phyloP scores from a whole-genome alignment of 30 jellyfish, hydroid and myxozoan genomes.

The Aurelia aurita region DNA sequence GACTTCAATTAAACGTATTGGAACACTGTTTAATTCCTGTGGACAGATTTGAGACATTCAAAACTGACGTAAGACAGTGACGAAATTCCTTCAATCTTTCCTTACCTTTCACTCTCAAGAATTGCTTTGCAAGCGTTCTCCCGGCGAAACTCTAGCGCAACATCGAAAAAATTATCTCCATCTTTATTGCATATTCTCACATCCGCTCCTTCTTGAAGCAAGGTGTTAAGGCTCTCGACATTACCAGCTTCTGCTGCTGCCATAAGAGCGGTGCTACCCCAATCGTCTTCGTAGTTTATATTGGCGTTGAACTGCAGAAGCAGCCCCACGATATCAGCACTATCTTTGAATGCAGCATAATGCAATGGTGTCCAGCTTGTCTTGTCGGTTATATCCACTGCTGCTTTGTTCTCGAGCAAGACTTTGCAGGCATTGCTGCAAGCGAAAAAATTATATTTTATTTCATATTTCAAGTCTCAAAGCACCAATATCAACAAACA shows the following conservation, averaged over 20 bases:
- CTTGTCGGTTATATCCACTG: constrained; percentile 11
- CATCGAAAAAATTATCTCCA: constrained; percentile 29
- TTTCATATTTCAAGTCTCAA: no score
- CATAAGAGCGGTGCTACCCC: constrained; percentile 29
- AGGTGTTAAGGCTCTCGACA: background rate
- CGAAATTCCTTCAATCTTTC: background rate
- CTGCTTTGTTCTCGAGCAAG: constrained; percentile 16
- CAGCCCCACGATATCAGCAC: background rate
- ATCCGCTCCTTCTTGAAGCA: constrained; percentile 25
- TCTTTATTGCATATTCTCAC: background rate
- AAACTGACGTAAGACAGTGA: no score
- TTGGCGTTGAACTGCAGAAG: constrained; percentile 15
- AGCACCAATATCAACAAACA: no score
- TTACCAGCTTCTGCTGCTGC: constrained; percentile 36
- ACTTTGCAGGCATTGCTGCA: constrained; percentile 48
- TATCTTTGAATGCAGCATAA: constrained; percentile 50
- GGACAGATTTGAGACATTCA: no score
- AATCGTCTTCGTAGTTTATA: constrained; percentile 14
- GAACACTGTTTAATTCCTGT: no score
- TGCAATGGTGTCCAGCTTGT: constrained; percentile 53
- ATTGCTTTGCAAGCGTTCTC: constrained; percentile 22
- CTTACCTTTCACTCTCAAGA: constrained; percentile 32
- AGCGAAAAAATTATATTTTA: no score
- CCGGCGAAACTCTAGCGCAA: constrained; percentile 27
- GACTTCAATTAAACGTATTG: no score